These are phyloP conservation scores for Paracanthobrama guichenoti DNA, from an alignment of 2,113 vertebrate genomes.

Conservation along the genomic window DNA sequence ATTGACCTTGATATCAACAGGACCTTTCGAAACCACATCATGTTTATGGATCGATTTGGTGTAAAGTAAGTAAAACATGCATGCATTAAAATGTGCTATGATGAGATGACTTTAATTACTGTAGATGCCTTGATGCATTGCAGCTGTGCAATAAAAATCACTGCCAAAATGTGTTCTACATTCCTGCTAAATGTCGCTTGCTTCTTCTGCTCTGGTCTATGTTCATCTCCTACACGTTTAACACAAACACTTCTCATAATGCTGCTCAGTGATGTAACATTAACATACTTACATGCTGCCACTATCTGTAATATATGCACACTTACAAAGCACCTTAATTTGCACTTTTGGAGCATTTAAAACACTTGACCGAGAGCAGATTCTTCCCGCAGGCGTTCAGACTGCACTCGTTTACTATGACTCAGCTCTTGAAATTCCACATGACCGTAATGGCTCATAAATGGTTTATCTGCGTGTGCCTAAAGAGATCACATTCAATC, in stretches of 20 bases:
- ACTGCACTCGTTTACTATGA: not conserved
- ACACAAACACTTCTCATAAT: not conserved
- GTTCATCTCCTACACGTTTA: not conserved
- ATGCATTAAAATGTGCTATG: not conserved
- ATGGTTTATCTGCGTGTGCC: too few species aligned
- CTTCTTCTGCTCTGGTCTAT: not conserved
- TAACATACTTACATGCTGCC: not conserved
- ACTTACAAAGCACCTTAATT: not conserved
- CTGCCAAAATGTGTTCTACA: too few species aligned
- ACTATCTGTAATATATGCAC: not conserved
- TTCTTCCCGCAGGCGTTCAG: not conserved
- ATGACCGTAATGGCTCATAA: not conserved
- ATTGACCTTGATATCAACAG: constrained; percentile 91
- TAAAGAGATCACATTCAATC: not conserved
- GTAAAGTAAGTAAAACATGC: constrained; percentile 80
- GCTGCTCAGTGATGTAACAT: too few species aligned
- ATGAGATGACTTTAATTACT: not conserved
- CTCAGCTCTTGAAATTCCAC: not conserved
- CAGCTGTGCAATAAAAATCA: not conserved
- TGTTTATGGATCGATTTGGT: constrained; percentile 91
- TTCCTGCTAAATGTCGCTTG: too few species aligned
- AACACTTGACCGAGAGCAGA: not conserved
- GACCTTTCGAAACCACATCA: constrained; percentile 90
- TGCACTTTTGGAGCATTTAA: too few species aligned
- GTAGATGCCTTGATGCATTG: not conserved